A percentile compares a stretch with the other conserved stretches of the same genome.
These are phyloP conservation scores for Taxidea taxus DNA, from an alignment of 2,113 vertebrate genomes.

Conservation along the genomic window DNA sequence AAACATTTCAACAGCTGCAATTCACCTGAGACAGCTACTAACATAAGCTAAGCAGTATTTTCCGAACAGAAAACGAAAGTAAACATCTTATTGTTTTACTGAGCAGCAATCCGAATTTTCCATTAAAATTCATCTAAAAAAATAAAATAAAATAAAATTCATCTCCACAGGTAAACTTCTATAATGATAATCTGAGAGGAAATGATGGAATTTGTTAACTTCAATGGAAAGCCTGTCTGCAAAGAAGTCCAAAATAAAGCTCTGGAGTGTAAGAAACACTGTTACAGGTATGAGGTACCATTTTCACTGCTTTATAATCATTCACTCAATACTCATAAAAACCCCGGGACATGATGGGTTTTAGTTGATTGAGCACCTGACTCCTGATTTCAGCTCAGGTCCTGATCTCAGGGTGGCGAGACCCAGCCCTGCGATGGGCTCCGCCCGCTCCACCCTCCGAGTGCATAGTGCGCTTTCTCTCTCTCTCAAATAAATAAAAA, in stretches of 20 bases:
- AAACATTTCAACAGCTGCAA: constrained; percentile 20
- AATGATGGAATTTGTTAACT: constrained; percentile 35
- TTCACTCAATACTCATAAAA: constrained; percentile 6
- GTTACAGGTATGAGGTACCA: background rate
- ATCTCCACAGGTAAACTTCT: background rate
- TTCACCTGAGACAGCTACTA: constrained; percentile 14
- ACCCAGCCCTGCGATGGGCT: background rate
- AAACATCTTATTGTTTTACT: constrained; percentile 24
- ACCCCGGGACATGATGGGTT: background rate
- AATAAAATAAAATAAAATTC: no score
- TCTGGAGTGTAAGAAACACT: background rate
- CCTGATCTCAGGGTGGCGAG: background rate
- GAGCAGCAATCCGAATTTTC: constrained; percentile 4
- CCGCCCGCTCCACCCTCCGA: background rate
- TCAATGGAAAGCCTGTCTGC: background rate
- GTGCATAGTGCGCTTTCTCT: background rate
- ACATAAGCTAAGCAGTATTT: constrained; percentile 32
- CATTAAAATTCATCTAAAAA: constrained; percentile 28
- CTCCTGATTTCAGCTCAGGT: background rate
- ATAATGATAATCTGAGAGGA: constrained; percentile 12
- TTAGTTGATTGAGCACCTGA: background rate
- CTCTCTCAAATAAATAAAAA: background rate
- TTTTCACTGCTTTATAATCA: constrained; percentile 1
- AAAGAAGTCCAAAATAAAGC: background rate
- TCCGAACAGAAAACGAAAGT: constrained; percentile 35